Evolutionary conservation across 2,888 invertebrate species (phyloP).

Genomic region (Melieria crassipennis): DNA sequence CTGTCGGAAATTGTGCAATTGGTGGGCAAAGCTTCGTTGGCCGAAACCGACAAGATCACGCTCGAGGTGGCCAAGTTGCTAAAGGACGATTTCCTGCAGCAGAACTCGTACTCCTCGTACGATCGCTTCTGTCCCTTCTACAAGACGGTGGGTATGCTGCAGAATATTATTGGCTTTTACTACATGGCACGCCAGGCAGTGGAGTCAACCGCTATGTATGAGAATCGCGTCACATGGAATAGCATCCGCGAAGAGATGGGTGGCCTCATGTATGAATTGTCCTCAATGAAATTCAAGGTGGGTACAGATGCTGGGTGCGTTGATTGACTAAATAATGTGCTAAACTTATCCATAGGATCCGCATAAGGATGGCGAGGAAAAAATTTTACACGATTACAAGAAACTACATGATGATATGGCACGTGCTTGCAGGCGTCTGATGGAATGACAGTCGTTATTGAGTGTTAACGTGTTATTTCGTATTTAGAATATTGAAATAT

Average conservation of each 20-base stretch:
- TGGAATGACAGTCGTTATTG: conserved; percentile 76
- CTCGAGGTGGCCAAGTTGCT: conserved; percentile 97
- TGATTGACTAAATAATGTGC: neutral
- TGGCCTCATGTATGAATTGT: conserved; percentile 93
- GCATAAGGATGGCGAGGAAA: conserved; percentile 95
- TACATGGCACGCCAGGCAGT: conserved; percentile 97
- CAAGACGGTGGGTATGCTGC: conserved; percentile 98
- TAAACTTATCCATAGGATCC: conserved; percentile 80
- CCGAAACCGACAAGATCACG: conserved; percentile 98
- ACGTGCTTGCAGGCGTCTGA: conserved; percentile 95
- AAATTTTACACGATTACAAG: conserved; percentile 95
- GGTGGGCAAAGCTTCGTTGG: conserved; percentile 98
- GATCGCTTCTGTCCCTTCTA: conserved; percentile 99
- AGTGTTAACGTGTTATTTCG: neutral
- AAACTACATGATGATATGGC: conserved; percentile 96
- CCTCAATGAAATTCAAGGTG: conserved; percentile 99
- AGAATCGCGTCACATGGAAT: conserved; percentile 97
- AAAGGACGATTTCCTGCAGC: conserved; percentile 99
- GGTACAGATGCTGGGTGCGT: conserved; percentile 31
- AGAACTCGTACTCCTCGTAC: conserved; percentile 95
- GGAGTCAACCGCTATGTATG: conserved; percentile 92
- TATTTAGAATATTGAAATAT: neutral
- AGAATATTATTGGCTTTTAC: conserved; percentile 97
- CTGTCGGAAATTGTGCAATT: conserved; percentile 99
- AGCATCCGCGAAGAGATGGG: conserved; percentile 96